These are phyloP conservation scores for Aphidius colemani DNA, from an alignment of 2,888 invertebrate genomes.

Conservation along the genomic window DNA sequence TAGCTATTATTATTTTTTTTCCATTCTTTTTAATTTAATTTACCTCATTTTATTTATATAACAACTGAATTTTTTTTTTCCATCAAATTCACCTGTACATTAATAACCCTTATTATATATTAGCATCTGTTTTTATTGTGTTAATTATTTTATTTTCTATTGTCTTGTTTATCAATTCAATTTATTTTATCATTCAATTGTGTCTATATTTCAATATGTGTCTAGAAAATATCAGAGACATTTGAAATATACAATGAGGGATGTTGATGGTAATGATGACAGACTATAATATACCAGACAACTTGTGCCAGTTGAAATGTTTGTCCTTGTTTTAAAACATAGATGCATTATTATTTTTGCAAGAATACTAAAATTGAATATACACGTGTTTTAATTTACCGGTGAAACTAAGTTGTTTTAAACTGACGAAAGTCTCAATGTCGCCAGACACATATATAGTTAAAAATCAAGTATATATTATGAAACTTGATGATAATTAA, in stretches of 20 bases:
- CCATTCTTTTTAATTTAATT: neutral
- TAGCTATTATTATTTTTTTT: constrained; percentile 3
- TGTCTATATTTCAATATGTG: too few species aligned
- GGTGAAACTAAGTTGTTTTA: constrained; percentile 2
- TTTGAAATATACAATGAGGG: neutral
- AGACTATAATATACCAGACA: constrained; percentile 47
- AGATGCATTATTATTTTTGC: constrained; percentile 31
- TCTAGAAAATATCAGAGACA: constrained; percentile 4
- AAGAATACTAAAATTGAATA: constrained; percentile 25
- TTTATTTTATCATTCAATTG: constrained; percentile 5
- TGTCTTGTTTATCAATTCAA: neutral
- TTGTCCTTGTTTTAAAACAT: constrained; percentile 56
- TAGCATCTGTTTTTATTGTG: too few species aligned
- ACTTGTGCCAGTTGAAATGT: constrained; percentile 58
- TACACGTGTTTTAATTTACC: constrained; percentile 2
- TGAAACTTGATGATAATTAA: constrained; percentile 3
- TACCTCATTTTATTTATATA: neutral
- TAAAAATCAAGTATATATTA: constrained; percentile 1
- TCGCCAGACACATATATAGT: constrained; percentile 14
- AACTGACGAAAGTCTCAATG: constrained; percentile 11
- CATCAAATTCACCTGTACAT: neutral
- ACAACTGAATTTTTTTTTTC: neutral
- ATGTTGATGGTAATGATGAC: neutral
- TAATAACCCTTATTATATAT: too few species aligned
- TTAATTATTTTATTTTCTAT: too few species aligned